A percentile compares a stretch with the other conserved stretches of the same genome.
phyloP scores from a whole-genome alignment of 2,113 vertebrate genomes.

The Notarius quadriscutis region DNA sequence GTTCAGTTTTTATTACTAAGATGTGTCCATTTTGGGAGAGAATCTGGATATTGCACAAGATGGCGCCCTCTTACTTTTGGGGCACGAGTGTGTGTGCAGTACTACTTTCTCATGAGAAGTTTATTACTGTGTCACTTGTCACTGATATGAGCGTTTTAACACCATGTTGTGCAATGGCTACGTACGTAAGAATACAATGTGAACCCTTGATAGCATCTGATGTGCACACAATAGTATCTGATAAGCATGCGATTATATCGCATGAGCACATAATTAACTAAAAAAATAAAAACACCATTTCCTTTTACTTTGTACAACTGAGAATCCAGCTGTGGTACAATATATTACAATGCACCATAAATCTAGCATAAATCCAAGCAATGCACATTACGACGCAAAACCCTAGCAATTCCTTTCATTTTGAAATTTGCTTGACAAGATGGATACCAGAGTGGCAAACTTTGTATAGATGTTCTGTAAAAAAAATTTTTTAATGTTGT shows the following conservation, averaged over 20 bases:
- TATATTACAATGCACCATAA: background rate
- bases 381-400: background rate
- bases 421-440: background rate
- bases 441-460: background rate
- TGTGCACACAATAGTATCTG: background rate
- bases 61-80: constrained; percentile 7
- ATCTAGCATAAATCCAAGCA: background rate
- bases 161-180: background rate
- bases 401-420: background rate
- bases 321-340: background rate
- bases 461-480: background rate
- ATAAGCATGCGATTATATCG: background rate
- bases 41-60: background rate
- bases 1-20: no score
- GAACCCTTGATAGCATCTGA: background rate
- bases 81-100: no score
- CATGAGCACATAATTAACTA: background rate
- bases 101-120: background rate
- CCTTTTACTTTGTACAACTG: background rate
- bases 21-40: background rate
- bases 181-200: background rate
- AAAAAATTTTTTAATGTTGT: background rate
- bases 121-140: background rate
- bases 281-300: background rate
- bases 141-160: background rate